These are phyloP conservation scores for Ceyx margarethae DNA, from an alignment of 2,113 vertebrate genomes.

Conservation along the genomic window DNA sequence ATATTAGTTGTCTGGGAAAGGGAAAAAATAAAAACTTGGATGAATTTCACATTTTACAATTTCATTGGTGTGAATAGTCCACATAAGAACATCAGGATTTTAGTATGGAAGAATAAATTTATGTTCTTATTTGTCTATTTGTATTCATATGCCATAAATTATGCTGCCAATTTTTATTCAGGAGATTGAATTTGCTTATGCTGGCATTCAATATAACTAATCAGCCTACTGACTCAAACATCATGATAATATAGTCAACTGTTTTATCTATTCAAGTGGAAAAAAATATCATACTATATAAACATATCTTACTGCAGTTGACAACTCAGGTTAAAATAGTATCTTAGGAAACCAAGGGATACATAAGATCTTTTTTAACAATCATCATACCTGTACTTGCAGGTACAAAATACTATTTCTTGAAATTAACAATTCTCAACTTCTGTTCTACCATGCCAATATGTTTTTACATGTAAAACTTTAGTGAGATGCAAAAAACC, in stretches of 20 bases:
- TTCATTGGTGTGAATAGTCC: background rate
- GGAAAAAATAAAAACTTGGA: background rate
- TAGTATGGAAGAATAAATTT: background rate
- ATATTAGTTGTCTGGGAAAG: background rate
- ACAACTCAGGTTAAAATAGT: constrained; percentile 48
- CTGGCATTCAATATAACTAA: constrained; percentile 37
- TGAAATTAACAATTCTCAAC: constrained; percentile 17
- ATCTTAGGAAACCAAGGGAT: constrained; percentile 14
- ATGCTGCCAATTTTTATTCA: constrained; percentile 50
- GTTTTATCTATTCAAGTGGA: constrained; percentile 61
- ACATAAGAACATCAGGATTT: background rate
- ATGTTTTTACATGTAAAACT: background rate
- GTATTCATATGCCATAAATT: background rate
- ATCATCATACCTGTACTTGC: background rate
- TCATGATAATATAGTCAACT: constrained; percentile 64
- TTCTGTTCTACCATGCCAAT: constrained; percentile 1
- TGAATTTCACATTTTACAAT: background rate
- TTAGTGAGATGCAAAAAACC: background rate
- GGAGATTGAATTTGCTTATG: constrained; percentile 29
- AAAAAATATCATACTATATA: constrained; percentile 69
- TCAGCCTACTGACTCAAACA: constrained; percentile 46
- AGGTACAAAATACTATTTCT: constrained; percentile 17
- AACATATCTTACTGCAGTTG: constrained; percentile 59
- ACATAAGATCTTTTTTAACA: background rate
- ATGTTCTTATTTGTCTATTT: background rate